A percentile compares a stretch with the other conserved stretches of the same genome.
phyloP scores from a whole-genome alignment of 2,888 invertebrate genomes.

The Synanthedon andrenaeformis region DNA sequence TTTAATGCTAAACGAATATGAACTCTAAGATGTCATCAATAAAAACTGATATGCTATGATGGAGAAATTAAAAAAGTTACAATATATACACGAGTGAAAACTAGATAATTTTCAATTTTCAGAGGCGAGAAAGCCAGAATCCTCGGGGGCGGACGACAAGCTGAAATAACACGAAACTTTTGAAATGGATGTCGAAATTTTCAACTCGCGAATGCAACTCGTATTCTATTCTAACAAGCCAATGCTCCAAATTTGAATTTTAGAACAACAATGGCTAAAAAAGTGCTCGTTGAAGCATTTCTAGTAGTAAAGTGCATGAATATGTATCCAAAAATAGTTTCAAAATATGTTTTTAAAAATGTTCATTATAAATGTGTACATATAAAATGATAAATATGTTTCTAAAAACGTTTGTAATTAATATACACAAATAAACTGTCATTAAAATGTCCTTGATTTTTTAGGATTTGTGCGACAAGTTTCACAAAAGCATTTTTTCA shows the following conservation, averaged over 20 bases:
- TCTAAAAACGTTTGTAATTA: too few species aligned
- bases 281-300: conserved; percentile 1
- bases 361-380: too few species aligned
- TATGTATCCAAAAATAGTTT: too few species aligned
- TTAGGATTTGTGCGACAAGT: too few species aligned
- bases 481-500: too few species aligned
- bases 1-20: too few species aligned
- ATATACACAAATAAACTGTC: too few species aligned
- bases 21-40: too few species aligned
- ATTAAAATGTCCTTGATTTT: background rate
- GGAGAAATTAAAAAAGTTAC: background rate
- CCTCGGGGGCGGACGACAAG: background rate
- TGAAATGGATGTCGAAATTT: background rate
- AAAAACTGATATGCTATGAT: background rate
- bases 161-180: background rate
- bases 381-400: too few species aligned
- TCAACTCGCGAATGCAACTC: background rate
- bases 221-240: background rate
- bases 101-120: background rate
- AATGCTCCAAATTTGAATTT: conserved; percentile 2
- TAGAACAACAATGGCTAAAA: conserved; percentile 2
- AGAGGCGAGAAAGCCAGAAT: background rate
- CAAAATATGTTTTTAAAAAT: too few species aligned
- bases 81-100: background rate
- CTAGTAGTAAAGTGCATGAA: background rate